phyloP scores from a whole-genome alignment of 2,888 invertebrate genomes.

The Tribolium freemani region DNA sequence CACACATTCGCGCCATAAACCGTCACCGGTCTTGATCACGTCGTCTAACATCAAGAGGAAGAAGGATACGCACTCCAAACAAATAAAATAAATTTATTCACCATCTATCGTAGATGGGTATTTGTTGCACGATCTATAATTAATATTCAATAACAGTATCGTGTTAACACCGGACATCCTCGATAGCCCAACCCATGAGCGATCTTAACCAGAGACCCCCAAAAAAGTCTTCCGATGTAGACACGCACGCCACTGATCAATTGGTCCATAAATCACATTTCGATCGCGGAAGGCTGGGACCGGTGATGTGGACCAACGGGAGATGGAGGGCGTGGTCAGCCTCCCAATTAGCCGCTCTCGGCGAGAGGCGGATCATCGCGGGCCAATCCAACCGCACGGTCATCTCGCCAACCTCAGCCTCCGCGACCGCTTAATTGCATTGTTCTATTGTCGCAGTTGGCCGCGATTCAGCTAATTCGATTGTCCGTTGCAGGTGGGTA shows the following conservation, averaged over 20 bases:
- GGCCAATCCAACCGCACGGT: conserved; percentile 53
- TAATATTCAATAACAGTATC: conserved; percentile 31
- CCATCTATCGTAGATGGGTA: neutral
- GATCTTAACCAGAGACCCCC: conserved; percentile 38
- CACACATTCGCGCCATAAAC: conserved; percentile 1
- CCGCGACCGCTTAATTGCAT: conserved; percentile 19
- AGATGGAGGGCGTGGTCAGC: conserved; percentile 60
- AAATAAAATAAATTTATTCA: conserved; percentile 12
- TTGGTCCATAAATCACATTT: conserved; percentile 10
- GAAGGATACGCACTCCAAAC: neutral
- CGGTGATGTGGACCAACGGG: conserved; percentile 52
- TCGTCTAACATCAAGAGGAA: conserved; percentile 17
- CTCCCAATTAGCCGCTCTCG: conserved; percentile 60
- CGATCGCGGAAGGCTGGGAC: neutral
- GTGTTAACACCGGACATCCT: conserved; percentile 46
- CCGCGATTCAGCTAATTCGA: neutral
- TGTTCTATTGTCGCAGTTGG: conserved; percentile 13
- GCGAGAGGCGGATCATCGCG: conserved; percentile 59
- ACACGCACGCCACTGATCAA: neutral
- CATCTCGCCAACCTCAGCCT: conserved; percentile 37
- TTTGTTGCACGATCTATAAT: conserved; percentile 18
- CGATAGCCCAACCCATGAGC: conserved; percentile 24
- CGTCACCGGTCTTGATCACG: neutral
- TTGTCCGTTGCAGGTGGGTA: conserved; percentile 68
- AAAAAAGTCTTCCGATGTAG: conserved; percentile 6